Conservation (phyloP, 2,113 vertebrate species). For the Grus americana region DNA sequence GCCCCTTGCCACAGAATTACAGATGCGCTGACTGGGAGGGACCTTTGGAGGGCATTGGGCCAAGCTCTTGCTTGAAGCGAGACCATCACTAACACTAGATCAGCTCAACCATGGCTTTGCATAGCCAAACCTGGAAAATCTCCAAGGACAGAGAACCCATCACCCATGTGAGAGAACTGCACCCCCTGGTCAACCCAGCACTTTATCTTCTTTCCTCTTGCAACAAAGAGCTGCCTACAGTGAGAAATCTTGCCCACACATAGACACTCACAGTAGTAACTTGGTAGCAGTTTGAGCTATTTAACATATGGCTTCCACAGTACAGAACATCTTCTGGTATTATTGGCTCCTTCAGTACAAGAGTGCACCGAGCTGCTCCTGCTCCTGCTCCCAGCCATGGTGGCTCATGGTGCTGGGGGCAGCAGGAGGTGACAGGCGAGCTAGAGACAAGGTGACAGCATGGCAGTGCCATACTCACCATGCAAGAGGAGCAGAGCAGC, state of each 20-base stretch:
- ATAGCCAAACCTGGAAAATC: background rate
- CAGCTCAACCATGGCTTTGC: background rate
- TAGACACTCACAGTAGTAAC: background rate
- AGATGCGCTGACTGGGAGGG: background rate
- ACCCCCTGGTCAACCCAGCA: background rate
- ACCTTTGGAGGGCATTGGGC: background rate
- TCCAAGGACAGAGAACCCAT: background rate
- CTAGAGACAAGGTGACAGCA: background rate
- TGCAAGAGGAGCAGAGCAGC: background rate
- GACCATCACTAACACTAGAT: background rate
- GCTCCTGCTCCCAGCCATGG: background rate
- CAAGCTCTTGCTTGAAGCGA: background rate
- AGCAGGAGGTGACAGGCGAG: background rate
- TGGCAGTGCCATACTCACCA: fast-evolving
- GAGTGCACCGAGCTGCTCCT: background rate
- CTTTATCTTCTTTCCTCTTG: background rate
- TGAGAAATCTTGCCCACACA: background rate
- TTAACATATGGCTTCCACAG: background rate
- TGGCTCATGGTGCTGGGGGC: background rate
- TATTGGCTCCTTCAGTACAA: background rate
- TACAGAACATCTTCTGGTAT: background rate
- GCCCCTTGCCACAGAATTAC: background rate
- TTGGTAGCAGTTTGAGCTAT: background rate
- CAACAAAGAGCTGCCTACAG: background rate
- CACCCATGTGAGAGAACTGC: background rate